Evolutionary conservation across 2,797 vertebrate genomes (phyloP).

Genomic region (Hybognathus amarus): DNA sequence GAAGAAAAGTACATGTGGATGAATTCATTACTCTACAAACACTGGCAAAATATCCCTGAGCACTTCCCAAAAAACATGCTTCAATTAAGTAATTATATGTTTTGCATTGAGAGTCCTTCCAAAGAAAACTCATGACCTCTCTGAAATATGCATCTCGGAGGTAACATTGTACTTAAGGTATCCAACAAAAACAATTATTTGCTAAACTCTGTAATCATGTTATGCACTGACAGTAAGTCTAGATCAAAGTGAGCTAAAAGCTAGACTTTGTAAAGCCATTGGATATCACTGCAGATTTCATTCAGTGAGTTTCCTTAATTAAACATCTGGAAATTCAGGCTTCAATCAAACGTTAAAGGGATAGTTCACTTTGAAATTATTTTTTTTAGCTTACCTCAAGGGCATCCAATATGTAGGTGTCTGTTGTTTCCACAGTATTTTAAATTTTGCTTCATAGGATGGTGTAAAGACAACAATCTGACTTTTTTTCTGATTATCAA

Average conservation of each 20-base stretch:
- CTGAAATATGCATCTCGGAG: conserved; percentile 29
- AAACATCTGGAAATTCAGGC: no score
- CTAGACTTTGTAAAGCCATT: not conserved
- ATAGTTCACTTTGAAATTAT: no score
- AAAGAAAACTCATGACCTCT: not conserved
- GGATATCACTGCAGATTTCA: not conserved
- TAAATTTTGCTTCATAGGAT: no score
- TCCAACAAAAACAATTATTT: conserved; percentile 39
- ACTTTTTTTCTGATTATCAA: not conserved
- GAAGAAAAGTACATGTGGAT: not conserved
- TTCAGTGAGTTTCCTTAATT: not conserved
- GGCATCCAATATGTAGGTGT: no score
- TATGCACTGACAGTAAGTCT: not conserved
- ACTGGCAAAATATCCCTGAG: conserved; percentile 19
- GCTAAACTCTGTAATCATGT: conserved; percentile 31
- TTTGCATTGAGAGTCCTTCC: not conserved
- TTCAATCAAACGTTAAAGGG: no score
- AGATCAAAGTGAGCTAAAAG: conserved; percentile 4
- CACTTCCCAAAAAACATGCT: not conserved
- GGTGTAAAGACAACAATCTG: no score
- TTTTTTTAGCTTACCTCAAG: no score
- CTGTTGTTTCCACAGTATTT: no score
- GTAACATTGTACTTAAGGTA: not conserved
- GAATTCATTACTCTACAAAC: conserved; percentile 8
- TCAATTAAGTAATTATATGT: conserved; percentile 32